Percentiles rank a stretch among this genome's conserved stretches.
phyloP scores from a whole-genome alignment of 2,113 vertebrate genomes.

The Nibea albiflora region DNA sequence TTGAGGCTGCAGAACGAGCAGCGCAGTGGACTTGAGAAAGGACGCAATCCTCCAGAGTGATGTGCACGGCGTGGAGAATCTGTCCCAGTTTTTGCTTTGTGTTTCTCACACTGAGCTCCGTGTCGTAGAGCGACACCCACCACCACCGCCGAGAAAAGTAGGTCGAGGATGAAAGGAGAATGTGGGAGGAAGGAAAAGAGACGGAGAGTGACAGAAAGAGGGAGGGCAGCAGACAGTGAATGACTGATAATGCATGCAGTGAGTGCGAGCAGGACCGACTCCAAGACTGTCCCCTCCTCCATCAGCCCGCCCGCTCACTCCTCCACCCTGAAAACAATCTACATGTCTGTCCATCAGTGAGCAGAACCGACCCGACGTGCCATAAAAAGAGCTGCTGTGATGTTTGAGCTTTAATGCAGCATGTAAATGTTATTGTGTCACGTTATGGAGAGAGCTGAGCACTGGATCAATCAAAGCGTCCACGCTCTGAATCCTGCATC shows the following conservation, averaged over 20 bases:
- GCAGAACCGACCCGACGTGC: slow-evolving; percentile 11
- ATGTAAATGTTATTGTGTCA: not conserved
- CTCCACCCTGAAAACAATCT: slow-evolving; percentile 35
- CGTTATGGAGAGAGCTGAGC: not conserved
- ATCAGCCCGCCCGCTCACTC: slow-evolving; percentile 47
- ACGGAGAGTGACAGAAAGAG: slow-evolving; percentile 66
- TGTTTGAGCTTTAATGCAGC: not conserved
- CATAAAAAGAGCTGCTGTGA: too few relatives aligned
- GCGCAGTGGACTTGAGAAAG: slow-evolving; percentile 47
- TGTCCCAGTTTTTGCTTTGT: slow-evolving; percentile 77
- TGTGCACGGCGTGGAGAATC: slow-evolving; percentile 75
- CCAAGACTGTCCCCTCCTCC: slow-evolving; percentile 38
- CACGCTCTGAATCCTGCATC: too few relatives aligned
- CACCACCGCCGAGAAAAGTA: slow-evolving; percentile 69
- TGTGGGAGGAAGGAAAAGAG: slow-evolving; percentile 70
- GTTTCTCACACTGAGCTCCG: slow-evolving; percentile 60
- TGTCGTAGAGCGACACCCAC: slow-evolving; percentile 66
- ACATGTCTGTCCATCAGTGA: slow-evolving; percentile 21
- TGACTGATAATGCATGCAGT: slow-evolving; percentile 67
- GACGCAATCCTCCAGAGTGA: slow-evolving; percentile 57
- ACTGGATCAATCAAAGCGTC: not conserved
- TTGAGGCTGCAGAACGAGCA: slow-evolving; percentile 34
- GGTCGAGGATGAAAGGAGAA: slow-evolving; percentile 83
- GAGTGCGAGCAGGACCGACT: slow-evolving; percentile 44
- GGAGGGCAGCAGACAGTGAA: slow-evolving; percentile 63